Base-by-base conservation (phyloP, 2,797 vertebrate genomes). In the Eospalax fontanierii region DNA sequence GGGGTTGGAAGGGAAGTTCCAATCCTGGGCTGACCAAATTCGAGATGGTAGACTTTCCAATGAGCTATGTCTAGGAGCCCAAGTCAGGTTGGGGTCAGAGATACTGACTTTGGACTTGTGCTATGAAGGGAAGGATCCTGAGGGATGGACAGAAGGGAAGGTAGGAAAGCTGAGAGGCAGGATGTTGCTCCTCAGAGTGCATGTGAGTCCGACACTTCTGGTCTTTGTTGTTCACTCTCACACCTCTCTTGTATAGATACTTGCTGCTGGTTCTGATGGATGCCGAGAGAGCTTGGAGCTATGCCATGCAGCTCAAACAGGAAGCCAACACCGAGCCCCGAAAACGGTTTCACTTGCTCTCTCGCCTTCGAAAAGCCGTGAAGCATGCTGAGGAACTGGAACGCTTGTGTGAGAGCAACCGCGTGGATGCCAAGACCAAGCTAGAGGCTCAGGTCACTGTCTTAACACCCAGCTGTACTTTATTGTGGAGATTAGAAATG, bases 221-320 rank as follows among this genome's bases (percentile, higher is more conserved):
- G 79, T 63, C 63, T 30, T 14, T 16, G 1, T 19, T 2, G 4
- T 22, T 82, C 79, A 84, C 50, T 11, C 24, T 38, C 63, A n/a
- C 59, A 3, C 35, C 85, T 57, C 30, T 85, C 63, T 61, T 74
- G 30, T 38, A 12, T 54, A 99, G 99, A 95, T 99, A 99, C 68
- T 98, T 99, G 90, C 98, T 99, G 95, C 97, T 99, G 97, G 99
- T 99, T 92, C 98, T 99, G 97, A 99, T 99, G 99, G 99, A 99
- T 95, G 99, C 99, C 0, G 99, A 99, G 97, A 98, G 99, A 70
- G 99, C 99, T 24, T 99, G 99, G 99, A 99, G 99, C 97, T 99
- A 99, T 0, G 99, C 99, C 97, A 99, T 99, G 99, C 99, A 99
- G 98, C 99, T 99, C 97, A 99, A 99, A 94, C 99, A 99, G 98